Evolutionary conservation across 2,113 vertebrate species (phyloP).

Genomic region (Oryzias melastigma): DNA sequence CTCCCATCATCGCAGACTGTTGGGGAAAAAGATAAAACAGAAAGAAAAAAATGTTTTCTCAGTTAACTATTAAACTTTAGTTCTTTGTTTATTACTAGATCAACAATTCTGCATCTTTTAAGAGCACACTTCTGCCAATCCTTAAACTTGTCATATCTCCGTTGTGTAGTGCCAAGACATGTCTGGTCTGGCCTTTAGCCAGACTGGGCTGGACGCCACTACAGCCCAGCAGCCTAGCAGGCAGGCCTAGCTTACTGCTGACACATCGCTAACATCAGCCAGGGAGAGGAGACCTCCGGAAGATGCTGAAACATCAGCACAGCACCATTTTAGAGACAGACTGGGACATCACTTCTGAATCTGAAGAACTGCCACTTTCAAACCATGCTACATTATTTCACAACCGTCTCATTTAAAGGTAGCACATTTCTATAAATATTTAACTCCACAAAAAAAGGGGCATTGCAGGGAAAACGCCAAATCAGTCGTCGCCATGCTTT

Average conservation of each 20-base stretch:
- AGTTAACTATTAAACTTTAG: background rate
- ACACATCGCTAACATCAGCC: slow-evolving; percentile 71
- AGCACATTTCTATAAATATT: slow-evolving; percentile 9
- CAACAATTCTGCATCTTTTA: slow-evolving; percentile 27
- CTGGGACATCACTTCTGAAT: slow-evolving; percentile 41
- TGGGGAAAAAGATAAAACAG: slow-evolving; percentile 14
- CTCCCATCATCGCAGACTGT: slow-evolving; percentile 15
- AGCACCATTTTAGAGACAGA: slow-evolving; percentile 60
- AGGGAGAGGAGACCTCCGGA: slow-evolving; percentile 62
- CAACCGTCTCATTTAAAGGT: slow-evolving; percentile 1
- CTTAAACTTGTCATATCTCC: slow-evolving; percentile 48
- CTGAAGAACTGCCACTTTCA: slow-evolving; percentile 18
- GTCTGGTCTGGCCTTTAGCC: slow-evolving; percentile 64
- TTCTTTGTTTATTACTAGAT: slow-evolving; percentile 22
- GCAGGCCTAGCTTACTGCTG: slow-evolving; percentile 69
- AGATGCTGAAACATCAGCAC: slow-evolving; percentile 67
- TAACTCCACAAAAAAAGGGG: background rate
- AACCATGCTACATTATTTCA: slow-evolving; percentile 9
- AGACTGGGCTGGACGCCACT: slow-evolving; percentile 66
- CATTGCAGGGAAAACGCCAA: slow-evolving; percentile 27
- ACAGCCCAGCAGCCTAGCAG: slow-evolving; percentile 59
- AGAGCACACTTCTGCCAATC: slow-evolving; percentile 21
- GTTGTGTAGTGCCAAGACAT: slow-evolving; percentile 57
- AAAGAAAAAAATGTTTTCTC: background rate
- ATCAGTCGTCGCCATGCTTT: slow-evolving; percentile 7